phyloP scores from a whole-genome alignment of 2,888 invertebrate genomes.

The Phyto melanocephala region DNA sequence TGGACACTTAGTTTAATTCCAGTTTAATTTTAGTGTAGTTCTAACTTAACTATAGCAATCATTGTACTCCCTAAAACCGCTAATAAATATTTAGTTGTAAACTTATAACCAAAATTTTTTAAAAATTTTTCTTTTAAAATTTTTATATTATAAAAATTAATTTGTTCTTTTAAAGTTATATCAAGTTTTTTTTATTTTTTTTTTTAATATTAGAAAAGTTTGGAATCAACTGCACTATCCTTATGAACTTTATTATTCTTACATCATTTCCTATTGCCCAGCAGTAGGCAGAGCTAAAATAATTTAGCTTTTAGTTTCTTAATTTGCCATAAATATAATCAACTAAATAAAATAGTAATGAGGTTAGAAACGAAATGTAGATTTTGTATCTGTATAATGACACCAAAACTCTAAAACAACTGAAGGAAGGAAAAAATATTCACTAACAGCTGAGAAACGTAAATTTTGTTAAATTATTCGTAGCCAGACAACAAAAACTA shows the following conservation, averaged over 20 bases:
- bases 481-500: neutral
- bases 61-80: too few species aligned
- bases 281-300: slow-evolving; percentile 27
- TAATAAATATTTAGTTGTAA: too few species aligned
- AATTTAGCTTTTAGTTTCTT: slow-evolving; percentile 53
- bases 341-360: slow-evolving; percentile 18
- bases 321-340: slow-evolving; percentile 57
- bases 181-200: too few species aligned
- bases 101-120: too few species aligned
- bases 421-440: neutral
- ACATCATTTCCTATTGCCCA: too few species aligned
- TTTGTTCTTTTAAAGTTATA: too few species aligned
- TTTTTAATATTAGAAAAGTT: too few species aligned
- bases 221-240: too few species aligned
- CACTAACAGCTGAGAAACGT: slow-evolving; percentile 6
- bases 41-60: too few species aligned
- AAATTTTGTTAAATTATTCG: slow-evolving; percentile 8
- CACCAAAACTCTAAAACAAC: neutral
- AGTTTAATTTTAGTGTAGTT: neutral
- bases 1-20: neutral
- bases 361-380: neutral
- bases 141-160: too few species aligned
- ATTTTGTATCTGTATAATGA: neutral
- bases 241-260: too few species aligned
- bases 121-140: too few species aligned